Evolutionary conservation across 2,888 invertebrate species (phyloP), one percentile per base, ranked within the genome.

Genomic region (Morpho helenor): DNA sequence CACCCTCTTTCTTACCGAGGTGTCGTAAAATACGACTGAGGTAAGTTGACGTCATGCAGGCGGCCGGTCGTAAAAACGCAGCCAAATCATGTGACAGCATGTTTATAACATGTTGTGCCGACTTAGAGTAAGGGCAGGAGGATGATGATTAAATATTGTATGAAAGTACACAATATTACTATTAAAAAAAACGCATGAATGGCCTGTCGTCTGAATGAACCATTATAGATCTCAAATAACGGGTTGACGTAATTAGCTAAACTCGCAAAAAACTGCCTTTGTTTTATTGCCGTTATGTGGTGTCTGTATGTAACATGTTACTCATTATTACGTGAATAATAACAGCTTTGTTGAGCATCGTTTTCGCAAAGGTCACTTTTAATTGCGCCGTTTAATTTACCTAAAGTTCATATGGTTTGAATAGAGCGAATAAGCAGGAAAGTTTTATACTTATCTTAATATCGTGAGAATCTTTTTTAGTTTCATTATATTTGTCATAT

Each of bases 241-340:
- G 62, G 68, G 39, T 10, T 47, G n/a, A 47, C 49, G 49, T 41
- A 56, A 68, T 62, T 65, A 62, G 64, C 61, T 58, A 67, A 67
- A 65, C 57, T 55, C 47, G 54, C 59, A 66, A 64, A 62, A 62
- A 65, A 50, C 46, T 53, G 51, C 65, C 47, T 66, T 67, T 70
- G 66, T 66, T 56, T 50, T 46, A 62, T 56, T 56, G 65, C 70
- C 67, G 70, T 64, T 68, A 70, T 57, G 57, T 63, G 31, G 41
- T 45, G 7, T 52, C 39, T 8, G 41, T 51, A 40, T 43, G 57
- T 72, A 68, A 74, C 73, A 68, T 62, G 62, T 70, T 69, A 70
- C 61, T 66, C 52, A 61, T 42, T 65, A 66, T 75, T 73, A 74
- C 71, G 69, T 70, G 59, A 59, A 67, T 71, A 70, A 74, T 73